Evolutionary conservation across 2,797 vertebrate genomes (phyloP).

Genomic region (Ataeniobius toweri): DNA sequence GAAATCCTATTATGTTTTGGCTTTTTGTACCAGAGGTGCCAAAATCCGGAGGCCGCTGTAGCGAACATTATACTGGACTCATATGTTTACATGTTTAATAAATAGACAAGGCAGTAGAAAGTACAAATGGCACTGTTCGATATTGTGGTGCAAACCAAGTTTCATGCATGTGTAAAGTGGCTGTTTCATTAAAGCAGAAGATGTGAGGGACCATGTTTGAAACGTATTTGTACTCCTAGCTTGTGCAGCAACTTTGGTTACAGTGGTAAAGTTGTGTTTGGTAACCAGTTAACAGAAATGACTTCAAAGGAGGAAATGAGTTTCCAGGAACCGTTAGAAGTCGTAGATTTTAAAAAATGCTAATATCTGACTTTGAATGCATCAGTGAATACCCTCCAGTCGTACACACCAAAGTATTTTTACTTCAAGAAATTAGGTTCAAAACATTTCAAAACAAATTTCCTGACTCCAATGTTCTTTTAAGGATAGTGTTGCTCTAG

Average conservation of each 20-base stretch:
- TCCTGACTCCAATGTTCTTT: not conserved
- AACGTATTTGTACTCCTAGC: not conserved
- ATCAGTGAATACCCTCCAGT: constrained; percentile 3
- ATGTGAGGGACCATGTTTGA: not conserved
- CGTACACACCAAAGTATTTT: constrained; percentile 17
- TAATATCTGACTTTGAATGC: constrained; percentile 1
- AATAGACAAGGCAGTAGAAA: not conserved
- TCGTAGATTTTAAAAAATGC: not conserved
- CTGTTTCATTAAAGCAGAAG: not conserved
- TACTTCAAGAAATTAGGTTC: not conserved
- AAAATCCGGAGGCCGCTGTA: not conserved
- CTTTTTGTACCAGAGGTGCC: not conserved
- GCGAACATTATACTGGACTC: not conserved
- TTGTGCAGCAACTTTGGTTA: not conserved
- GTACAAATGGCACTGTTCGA: not conserved
- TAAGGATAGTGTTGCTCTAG: constrained; percentile 2
- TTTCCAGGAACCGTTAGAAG: constrained; percentile 8
- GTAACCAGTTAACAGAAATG: not conserved
- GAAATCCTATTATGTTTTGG: not conserved
- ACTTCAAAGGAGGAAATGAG: not conserved
- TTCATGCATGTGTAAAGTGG: not conserved
- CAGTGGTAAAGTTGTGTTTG: not conserved
- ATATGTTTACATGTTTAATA: not conserved
- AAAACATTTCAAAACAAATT: constrained; percentile 4
- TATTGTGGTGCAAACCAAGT: not conserved